Base-by-base conservation (phyloP, 2,113 vertebrate species). In the Pionites leucogaster region DNA sequence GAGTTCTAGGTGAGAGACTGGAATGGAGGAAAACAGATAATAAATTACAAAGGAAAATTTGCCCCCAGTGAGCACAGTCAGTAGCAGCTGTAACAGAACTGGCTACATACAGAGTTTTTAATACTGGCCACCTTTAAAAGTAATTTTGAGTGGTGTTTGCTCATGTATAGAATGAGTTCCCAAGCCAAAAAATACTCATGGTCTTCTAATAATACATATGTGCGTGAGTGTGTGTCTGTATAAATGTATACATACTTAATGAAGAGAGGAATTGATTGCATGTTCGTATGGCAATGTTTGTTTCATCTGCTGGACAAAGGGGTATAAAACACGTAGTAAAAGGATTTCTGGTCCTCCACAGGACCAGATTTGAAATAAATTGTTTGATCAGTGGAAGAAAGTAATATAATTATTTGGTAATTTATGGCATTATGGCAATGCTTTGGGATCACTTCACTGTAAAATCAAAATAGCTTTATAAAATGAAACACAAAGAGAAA, bases 51-150 rank as follows among this genome's bases (percentile, higher is more conserved):
- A 72, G 82, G 35, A 57, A 44, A 79, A 91, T 74, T 68, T 94
- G 89, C 78, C 84, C 81, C 84, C 68, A 77, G 84, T 63, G 89
- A 97, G 84, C 87, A 25, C 5, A 71, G 86, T 31, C 88, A 86
- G 88, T 94, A 94, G 95, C 86, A 75, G 89, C 91, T 87, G n/a
- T 31, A 87, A 35, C 55, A 91, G 89, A 92, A 35, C 67, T 72
- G 93, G 91, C 93, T 72, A 12, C 5, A 1, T 17, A 14, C 65
- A 47, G 33, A 29, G 47, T 39, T 57, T 87, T 76, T 91, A 89
- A 92, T 53, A 41, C 52, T 52, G 69, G 53, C 52, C 88, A 87
- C 57, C 89, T 94, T 95, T 91, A 93, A 95, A 96, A 95, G 81
- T 82, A 28, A 95, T 95, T 92, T 76, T 44, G 76, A 74, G 74